Evolutionary conservation across 2,888 invertebrate species (phyloP), one percentile per base, ranked within the genome.

Genomic region (Sesamia inferens): DNA sequence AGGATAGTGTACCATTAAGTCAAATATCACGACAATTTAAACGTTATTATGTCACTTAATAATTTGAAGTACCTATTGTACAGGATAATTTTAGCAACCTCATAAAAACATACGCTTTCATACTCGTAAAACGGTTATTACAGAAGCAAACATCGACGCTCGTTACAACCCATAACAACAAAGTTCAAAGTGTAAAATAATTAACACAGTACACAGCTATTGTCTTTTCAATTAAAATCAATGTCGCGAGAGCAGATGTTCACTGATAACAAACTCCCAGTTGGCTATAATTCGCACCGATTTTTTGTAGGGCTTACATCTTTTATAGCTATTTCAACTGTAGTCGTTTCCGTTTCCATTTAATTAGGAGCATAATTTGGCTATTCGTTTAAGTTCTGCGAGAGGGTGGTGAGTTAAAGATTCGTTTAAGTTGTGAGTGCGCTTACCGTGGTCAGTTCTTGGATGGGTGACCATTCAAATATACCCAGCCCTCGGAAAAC

Each of bases 41-140:
- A 69, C 54, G 68, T 78, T 77, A 78, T 63, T 58, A 48, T 54
- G 14, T 22, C 31, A 47, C 44, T 81, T 76, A 66, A 76, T 78
- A 82, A 82, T 64, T 74, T 80, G 51, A 83, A 68, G 75, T 61
- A 47, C 24, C 47, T 42, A 68, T 61, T 59, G 22, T 48, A 65
- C 65, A 11, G 66, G 64, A 63, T 48, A 64, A 68, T 84, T 68
- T 68, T 44, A 71, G 63, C 24, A 67, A 67, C 76, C 66, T 42
- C 82, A 69, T 84, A 81, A 64, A 82, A 84, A 82, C 69, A 70
- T 47, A 73, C 58, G 39, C 67, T 71, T 66, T 42, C 67, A 68
- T 67, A n/a, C n/a, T n/a, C n/a, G n/a, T n/a, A 68, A 82, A 82
- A 81, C 57, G 54, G 72, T 84, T 84, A 84, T 82, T 81, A 68